Evolutionary conservation across 2,113 vertebrate genomes (phyloP), one percentile per base, ranked within the genome.

Genomic region (Nothobranchius furzeri): DNA sequence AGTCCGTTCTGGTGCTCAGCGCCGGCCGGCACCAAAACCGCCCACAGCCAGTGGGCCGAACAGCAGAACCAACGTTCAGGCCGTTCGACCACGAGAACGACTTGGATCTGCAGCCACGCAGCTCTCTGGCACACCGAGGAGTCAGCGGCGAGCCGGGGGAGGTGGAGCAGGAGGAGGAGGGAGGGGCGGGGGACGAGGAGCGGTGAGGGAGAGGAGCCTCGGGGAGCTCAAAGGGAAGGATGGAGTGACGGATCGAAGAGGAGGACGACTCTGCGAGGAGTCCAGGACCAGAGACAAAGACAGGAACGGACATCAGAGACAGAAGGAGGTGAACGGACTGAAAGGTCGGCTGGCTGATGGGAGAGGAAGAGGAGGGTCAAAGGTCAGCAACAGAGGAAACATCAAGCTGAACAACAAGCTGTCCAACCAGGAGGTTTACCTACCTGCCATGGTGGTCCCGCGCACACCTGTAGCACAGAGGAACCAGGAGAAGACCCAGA

Each of bases 1-100:
- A 76, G 94, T 95, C 79, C 95, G 93, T 73, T 90, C 90, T 82
- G 88, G 87, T 89, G 93, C 70, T 13, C 73, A 55, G 55, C 79
- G 85, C 81, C 80, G 84, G 11, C 80, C 56, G 0, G 84, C 84
- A 56, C 82, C 87, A 8, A 89, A 88, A 68, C 79, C 86, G 0
- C 82, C 86, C n/a, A 50, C 43, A 9, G 36, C 79, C 52, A 83
- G 68, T 51, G 79, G 63, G 25, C 56, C 57, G 6, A 56, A 67
- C 12, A 64, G 80, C 63, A 95, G 90, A 93, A 92, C 87, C 89
- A 93, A 89, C 91, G 82, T 1, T 85, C 94, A 84, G 67, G 43
- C 71, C 0, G 37, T 68, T 20, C 82, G 80, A 10, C 59, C 71
- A 12, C 68, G 84, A 50, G 89, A 87, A 4, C 82, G 68, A 40